Evolutionary conservation across 1,140 invertebrate genomes (phyloP).

Genomic region (Cotesia chilonis): DNA sequence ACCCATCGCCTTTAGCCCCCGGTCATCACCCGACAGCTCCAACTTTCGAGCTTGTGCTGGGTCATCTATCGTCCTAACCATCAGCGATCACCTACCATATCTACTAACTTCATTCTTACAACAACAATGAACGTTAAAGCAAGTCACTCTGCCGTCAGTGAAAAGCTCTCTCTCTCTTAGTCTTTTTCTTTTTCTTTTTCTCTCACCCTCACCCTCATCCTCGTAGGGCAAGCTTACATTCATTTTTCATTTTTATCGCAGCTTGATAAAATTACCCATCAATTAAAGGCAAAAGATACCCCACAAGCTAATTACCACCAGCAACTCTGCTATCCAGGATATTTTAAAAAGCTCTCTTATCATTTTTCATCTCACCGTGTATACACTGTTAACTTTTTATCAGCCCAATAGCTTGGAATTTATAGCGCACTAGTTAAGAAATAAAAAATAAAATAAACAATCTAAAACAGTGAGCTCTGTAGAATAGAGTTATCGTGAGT

Average conservation of each 20-base stretch:
- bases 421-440: background rate
- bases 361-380: background rate
- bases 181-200: background rate
- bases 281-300: conserved; percentile 17
- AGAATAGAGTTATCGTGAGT: conserved; percentile 8
- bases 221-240: background rate
- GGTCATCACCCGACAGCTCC: conserved; percentile 15
- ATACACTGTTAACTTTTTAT: conserved; percentile 1
- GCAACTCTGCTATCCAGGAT: background rate
- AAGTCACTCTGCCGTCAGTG: conserved; percentile 11
- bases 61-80: conserved; percentile 22
- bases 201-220: background rate
- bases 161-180: no score
- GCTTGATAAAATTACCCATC: conserved; percentile 28
- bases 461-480: background rate
- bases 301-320: conserved; percentile 23
- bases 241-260: conserved; percentile 26
- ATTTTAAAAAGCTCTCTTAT: conserved; percentile 9
- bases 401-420: background rate
- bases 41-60: conserved; percentile 8
- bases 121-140: conserved; percentile 7
- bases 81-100: conserved; percentile 8
- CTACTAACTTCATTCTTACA: background rate
- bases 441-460: background rate
- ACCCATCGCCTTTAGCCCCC: conserved; percentile 12